Base-by-base conservation (phyloP, 2,113 vertebrate genomes). In the Mus spicilegus region DNA sequence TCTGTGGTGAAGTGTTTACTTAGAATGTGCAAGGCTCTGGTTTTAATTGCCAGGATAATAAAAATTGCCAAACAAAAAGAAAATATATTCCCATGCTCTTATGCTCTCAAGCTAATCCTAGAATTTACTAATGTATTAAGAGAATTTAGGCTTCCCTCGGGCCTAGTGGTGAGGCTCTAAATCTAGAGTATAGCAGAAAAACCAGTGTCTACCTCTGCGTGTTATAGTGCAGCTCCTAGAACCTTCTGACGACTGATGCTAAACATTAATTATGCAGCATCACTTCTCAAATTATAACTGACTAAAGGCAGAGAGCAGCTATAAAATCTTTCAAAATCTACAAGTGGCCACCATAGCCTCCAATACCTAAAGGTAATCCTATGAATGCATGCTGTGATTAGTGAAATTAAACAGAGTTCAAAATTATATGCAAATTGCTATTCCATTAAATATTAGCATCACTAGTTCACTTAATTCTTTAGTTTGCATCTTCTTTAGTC, bases 371-470 rank as follows among this genome's bases (percentile, higher is more conserved):
- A 81, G 42, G 30, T 22, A 91, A 95, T 63, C 61, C 61, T 84
- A 65, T 87, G 28, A 91, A 91, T 63, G 1, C 70, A 76, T 86
- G 39, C 13, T 86, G 5, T 63, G 69, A 95, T 86, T 95, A 13
- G 51, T 75, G 91, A 97, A 97, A 93, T 54, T 56, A 96, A 49
- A 20, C 80, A 91, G n/a, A n/a, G 6, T 28, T 94, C n/a, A 92
- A 89, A 96, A 39, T 93, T 46, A 89, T 70, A 95, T 39, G 26
- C 33, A 93, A 95, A 87, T 7, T 76, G 30, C n/a, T 6, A 14
- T 4, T 42, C 81, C 56, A 75, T 16, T 80, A 26, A 97, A 24
- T 22, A 90, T 58, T 67, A 78, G 19, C 58, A 78, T 86, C 36
- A 86, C 42, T 90, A 94, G 30, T 77, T 73, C 73, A 36, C 28